phyloP scores from a whole-genome alignment of 2,797 vertebrate genomes.

The Iguana delicatissima region DNA sequence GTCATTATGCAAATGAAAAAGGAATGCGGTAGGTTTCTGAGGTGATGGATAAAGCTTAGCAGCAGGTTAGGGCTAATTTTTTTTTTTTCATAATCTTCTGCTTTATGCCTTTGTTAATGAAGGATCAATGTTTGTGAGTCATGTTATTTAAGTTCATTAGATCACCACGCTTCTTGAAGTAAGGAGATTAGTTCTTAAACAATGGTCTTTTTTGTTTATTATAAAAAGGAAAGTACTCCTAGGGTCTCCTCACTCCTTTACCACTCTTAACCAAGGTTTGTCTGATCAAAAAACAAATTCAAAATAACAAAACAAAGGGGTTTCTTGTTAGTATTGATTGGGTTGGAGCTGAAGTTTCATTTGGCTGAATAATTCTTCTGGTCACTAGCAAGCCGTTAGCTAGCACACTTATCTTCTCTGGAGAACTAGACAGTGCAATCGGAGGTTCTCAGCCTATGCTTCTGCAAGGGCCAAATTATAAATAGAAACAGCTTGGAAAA shows the following conservation, averaged over 20 bases:
- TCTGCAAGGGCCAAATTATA: background rate
- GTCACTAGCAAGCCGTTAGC: background rate
- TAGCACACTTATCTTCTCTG: background rate
- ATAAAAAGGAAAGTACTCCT: background rate
- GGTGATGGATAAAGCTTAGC: constrained; percentile 50
- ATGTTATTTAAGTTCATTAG: constrained; percentile 58
- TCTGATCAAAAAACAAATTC: background rate
- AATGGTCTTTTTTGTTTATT: constrained; percentile 28
- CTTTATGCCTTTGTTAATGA: constrained; percentile 69
- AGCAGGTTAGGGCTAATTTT: constrained; percentile 61
- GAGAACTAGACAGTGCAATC: background rate
- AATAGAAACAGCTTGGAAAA: too few relatives aligned
- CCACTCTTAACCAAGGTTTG: background rate
- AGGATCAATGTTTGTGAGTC: constrained; percentile 59
- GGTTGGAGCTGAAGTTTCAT: background rate
- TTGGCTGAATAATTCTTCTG: background rate
- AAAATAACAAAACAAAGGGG: constrained; percentile 2
- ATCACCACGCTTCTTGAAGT: constrained; percentile 46
- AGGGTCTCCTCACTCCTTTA: background rate
- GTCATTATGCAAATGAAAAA: constrained; percentile 47
- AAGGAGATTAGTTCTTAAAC: constrained; percentile 55
- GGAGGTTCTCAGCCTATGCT: background rate
- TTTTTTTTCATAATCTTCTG: constrained; percentile 60
- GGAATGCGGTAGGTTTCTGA: constrained; percentile 24
- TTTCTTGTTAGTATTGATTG: background rate